Evolutionary conservation across 2,113 vertebrate genomes (phyloP), one percentile per base, ranked within the genome.

Genomic region (Ancistrus triradiatus): DNA sequence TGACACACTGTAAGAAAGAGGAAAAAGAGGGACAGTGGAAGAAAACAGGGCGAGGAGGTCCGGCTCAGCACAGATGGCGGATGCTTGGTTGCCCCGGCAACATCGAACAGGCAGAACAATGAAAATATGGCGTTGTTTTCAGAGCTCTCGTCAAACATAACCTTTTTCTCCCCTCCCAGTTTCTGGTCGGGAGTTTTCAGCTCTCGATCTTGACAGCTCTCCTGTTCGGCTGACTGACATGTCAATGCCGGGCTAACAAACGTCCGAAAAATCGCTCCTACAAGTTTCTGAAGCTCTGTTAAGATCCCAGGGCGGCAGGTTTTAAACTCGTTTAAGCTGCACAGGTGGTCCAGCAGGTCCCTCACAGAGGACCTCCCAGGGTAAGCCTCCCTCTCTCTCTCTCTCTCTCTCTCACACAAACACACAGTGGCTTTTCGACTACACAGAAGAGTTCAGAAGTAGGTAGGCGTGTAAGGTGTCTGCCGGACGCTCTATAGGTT

Each of bases 51-150:
- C 71, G 59, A 75, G 66, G 51, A 66, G 60, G 75, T 63, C 75
- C 65, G 71, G 52, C 42, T 17, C 42, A 48, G 58, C 68, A 52
- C 72, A 77, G 75, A 74, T 77, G 75, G 75, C 62, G 75, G 69
- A 49, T 72, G 65, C 69, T 47, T 66, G 69, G 75, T 77, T 77
- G 69, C 75, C 72, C 72, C 52, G 72, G 72, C 50, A 77, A 77
- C 75, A 66, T 56, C 24, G 72, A 74, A 62, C 56, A 69, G 63
- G 58, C 75, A 74, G 75, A 74, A 72, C 75, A 77, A 72, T 74
- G 62, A 35, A 72, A 72, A 74, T 77, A 71, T 74, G 68, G 74
- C 63, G 65, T 66, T 73, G 65, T 73, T 70, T 74, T 74, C 72
- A 60, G 56, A 69, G 56, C 72, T 46, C 65, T 68, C 43, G 27